A percentile compares a stretch with the other conserved stretches of the same genome.
Evolutionary conservation across 2,797 vertebrate species (phyloP).

Genomic region (Myripristis jacobus): DNA sequence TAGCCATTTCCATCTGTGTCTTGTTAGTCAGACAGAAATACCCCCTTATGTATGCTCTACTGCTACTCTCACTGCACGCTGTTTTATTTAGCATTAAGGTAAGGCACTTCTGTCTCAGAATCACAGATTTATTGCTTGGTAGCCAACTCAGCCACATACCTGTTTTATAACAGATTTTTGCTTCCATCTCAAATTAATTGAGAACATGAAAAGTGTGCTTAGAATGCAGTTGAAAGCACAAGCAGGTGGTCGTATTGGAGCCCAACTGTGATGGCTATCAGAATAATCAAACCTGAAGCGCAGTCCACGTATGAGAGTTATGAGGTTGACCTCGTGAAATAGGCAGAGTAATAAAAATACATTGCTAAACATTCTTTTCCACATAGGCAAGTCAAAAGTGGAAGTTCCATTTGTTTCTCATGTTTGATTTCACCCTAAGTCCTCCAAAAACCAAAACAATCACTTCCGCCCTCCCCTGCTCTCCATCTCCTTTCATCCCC

Average conservation of each 20-base stretch:
- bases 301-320: constrained; percentile 4
- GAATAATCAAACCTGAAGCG: constrained; percentile 6
- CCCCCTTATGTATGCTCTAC: constrained; percentile 24
- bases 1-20: constrained; percentile 57
- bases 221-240: background rate
- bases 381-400: background rate
- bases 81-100: constrained; percentile 17
- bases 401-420: constrained; percentile 28
- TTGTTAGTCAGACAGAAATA: constrained; percentile 55
- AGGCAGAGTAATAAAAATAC: constrained; percentile 9
- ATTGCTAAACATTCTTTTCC: constrained; percentile 10
- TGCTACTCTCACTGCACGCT: constrained; percentile 22
- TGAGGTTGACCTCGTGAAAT: background rate
- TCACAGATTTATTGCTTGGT: constrained; percentile 12
- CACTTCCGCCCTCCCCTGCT: constrained; percentile 14
- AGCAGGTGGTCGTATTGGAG: background rate
- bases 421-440: constrained; percentile 19
- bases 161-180: background rate
- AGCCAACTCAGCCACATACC: background rate
- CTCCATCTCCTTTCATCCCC: constrained; percentile 46
- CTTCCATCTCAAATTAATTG: background rate
- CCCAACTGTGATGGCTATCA: background rate
- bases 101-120: constrained; percentile 18
- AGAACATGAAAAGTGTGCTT: background rate
- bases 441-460: constrained; percentile 6